phyloP scores from a whole-genome alignment of 2,888 invertebrate genomes.

The Trachelus troglodyta region DNA sequence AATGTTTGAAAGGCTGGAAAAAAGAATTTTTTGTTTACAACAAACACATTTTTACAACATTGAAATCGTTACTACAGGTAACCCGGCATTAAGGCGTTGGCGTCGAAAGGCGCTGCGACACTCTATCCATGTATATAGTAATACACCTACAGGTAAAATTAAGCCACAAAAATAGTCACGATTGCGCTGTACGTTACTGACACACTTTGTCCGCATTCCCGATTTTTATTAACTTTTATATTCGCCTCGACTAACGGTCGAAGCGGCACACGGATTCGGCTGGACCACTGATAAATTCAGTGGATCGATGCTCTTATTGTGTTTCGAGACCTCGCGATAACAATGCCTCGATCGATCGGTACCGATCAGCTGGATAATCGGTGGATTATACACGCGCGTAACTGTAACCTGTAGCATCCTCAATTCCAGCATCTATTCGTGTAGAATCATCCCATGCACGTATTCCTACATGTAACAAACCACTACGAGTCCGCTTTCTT shows the following conservation, averaged over 20 bases:
- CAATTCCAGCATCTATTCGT: not conserved
- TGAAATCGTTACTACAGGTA: not conserved
- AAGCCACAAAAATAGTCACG: constrained; percentile 2
- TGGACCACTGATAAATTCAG: constrained; percentile 37
- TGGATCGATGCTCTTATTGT: constrained; percentile 31
- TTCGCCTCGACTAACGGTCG: constrained; percentile 10
- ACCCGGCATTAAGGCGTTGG: not conserved
- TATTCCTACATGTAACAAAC: not conserved
- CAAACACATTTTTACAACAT: not conserved
- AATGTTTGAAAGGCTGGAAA: not conserved
- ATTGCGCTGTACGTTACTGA: constrained; percentile 4
- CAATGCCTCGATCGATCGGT: constrained; percentile 35
- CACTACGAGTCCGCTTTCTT: not conserved
- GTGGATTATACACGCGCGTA: constrained; percentile 42
- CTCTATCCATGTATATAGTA: not conserved
- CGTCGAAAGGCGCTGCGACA: not conserved
- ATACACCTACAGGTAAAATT: not conserved
- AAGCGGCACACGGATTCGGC: not conserved
- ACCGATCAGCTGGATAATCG: constrained; percentile 51
- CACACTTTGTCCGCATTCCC: constrained; percentile 14
- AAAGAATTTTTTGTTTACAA: not conserved
- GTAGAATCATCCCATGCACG: not conserved
- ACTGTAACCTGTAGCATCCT: constrained; percentile 36
- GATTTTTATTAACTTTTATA: constrained; percentile 12
- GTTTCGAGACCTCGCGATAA: constrained; percentile 25